These are phyloP conservation scores for Anas bahamensis DNA, from an alignment of 2,797 vertebrate genomes.

Conservation along the genomic window DNA sequence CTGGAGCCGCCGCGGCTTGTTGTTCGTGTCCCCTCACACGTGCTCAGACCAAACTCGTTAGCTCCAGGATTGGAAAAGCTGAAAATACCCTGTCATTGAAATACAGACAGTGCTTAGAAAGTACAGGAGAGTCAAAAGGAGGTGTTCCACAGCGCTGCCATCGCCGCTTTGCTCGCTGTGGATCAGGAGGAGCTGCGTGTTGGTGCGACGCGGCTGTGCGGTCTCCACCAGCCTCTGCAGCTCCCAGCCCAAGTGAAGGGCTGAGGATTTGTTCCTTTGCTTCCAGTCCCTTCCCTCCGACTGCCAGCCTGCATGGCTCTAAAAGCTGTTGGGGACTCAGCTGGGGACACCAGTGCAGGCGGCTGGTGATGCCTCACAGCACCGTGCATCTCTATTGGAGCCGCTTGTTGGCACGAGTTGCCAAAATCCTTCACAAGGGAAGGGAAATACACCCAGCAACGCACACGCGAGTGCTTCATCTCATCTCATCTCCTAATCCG, in stretches of 20 bases:
- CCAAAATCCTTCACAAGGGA: fast-evolving
- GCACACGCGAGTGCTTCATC: background rate
- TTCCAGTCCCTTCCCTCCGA: background rate
- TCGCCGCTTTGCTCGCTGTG: fast-evolving
- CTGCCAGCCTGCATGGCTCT: background rate
- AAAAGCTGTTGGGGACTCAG: background rate
- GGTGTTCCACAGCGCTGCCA: fast-evolving
- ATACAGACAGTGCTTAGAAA: background rate
- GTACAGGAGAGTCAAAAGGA: background rate
- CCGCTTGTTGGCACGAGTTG: background rate
- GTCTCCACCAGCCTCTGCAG: background rate
- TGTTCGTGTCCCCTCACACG: background rate
- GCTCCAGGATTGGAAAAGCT: background rate
- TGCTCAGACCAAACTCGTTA: background rate
- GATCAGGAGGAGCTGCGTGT: fast-evolving
- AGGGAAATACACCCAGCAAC: background rate
- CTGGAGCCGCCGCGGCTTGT: background rate
- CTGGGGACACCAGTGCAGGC: fast-evolving
- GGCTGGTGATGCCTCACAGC: background rate
- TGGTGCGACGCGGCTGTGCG: background rate
- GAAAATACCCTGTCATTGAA: background rate
- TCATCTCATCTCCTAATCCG: constrained; percentile 54
- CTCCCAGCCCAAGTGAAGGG: fast-evolving
- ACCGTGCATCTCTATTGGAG: fast-evolving
- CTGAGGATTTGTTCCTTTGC: background rate